A percentile compares a stretch with the other conserved stretches of the same genome.
Evolutionary conservation across 1,140 invertebrate genomes (phyloP).

Genomic region (Oreohelix idahoensis): DNA sequence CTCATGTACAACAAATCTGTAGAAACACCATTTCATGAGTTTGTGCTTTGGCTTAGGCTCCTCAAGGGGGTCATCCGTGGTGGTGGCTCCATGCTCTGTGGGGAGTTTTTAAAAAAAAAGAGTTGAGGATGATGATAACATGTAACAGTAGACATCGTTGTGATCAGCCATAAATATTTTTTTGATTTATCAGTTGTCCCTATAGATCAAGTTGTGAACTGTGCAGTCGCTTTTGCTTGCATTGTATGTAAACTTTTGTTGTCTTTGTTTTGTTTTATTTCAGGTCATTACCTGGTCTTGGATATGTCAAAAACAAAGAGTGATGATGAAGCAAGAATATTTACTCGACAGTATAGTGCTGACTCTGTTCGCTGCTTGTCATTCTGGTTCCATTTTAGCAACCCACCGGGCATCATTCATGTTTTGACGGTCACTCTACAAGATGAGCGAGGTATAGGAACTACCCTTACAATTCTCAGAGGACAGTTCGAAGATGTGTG

Average conservation of each 20-base stretch:
- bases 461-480: neutral
- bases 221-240: neutral
- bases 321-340: constrained; percentile 71
- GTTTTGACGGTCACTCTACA: constrained; percentile 16
- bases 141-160: no score
- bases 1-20: no score
- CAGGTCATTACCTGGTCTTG: constrained; percentile 7
- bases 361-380: constrained; percentile 52
- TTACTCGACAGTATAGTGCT: constrained; percentile 45
- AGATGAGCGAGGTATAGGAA: constrained; percentile 15
- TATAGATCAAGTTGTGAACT: no score
- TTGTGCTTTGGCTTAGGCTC: no score
- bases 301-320: neutral
- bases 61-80: no score
- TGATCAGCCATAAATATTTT: no score
- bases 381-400: constrained; percentile 76
- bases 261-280: neutral
- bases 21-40: no score
- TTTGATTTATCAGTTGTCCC: no score
- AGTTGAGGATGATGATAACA: no score
- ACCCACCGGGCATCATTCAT: constrained; percentile 46
- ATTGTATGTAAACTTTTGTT: neutral
- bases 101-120: no score
- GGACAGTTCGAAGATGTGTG: constrained; percentile 7
- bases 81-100: no score